Evolutionary conservation across 1,140 invertebrate genomes (phyloP).

Genomic region (Drosophila asahinai): DNA sequence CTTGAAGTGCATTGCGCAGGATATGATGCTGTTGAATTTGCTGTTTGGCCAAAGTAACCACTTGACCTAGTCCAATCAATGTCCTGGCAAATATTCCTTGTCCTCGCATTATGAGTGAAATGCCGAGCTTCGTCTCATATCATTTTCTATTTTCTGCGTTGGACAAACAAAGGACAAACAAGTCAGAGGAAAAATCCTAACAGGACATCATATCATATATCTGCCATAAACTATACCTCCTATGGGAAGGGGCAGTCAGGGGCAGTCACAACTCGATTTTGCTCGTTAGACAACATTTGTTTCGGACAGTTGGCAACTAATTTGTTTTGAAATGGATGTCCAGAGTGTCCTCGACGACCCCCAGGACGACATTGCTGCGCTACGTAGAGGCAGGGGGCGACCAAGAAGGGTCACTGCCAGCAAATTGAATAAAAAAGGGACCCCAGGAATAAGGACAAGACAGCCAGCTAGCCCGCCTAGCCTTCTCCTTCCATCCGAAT

Average conservation of each 20-base stretch:
- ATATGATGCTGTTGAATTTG: not conserved
- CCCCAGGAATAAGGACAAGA: conserved; percentile 24
- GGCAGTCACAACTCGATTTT: conserved; percentile 29
- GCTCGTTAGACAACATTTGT: conserved; percentile 74
- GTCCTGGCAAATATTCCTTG: conserved; percentile 25
- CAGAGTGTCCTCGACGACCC: conserved; percentile 29
- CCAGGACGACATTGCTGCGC: conserved; percentile 6
- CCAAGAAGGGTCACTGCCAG: conserved; percentile 57
- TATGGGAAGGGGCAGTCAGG: not conserved
- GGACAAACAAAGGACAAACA: conserved; percentile 19
- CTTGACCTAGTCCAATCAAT: conserved; percentile 76
- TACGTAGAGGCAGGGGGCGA: not conserved
- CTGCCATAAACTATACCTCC: conserved; percentile 12
- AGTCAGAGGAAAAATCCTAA: not conserved
- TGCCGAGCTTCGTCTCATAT: conserved; percentile 45
- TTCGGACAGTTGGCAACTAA: conserved; percentile 82
- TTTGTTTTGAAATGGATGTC: conserved; percentile 71
- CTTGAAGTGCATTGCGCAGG: conserved; percentile 55
- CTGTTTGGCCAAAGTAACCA: conserved; percentile 47
- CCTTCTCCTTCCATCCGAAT: not conserved
- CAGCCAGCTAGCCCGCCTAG: not conserved
- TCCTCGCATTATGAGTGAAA: conserved; percentile 60
- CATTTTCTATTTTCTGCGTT: conserved; percentile 9
- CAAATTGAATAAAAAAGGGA: conserved; percentile 62
- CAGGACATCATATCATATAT: conserved; percentile 30